Evolutionary conservation across 2,113 vertebrate species (phyloP), one percentile per base, ranked within the genome.

Genomic region (Phylloscopus trochiloides): DNA sequence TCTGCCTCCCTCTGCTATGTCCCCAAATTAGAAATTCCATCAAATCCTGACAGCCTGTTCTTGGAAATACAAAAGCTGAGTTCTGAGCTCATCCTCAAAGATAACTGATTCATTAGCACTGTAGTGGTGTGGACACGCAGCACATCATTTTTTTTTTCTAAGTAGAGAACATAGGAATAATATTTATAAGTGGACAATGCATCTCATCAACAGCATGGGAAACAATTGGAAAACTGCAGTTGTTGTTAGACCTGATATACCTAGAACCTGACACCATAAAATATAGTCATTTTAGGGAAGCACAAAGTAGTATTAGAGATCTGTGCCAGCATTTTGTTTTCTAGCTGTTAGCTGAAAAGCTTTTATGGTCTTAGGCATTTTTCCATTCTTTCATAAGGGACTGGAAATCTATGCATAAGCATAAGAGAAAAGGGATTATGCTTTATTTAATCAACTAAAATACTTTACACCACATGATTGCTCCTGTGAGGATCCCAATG

Each of bases 41-140:
- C 88, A 96, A 95, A 82, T 76, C 26, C 54, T 10, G 1, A 54
- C 58, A 85, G 32, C 9, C 68, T 82, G 26, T 79, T 92, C 66
- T 73, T n/a, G 52, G 54, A 92, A 91, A 90, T 17, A 58, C 3
- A 42, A 38, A 73, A 78, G 38, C 36, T 90, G 54, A 87, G 57
- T 57, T 82, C 62, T 96, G 87, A 95, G 62, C 81, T 94, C 78
- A 79, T 62, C 29, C n/a, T 79, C 81, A 42, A 72, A 80, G 59
- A 32, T 26, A 92, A 84, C 63, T 31, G 45, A 93, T 93, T 91
- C 66, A 89, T 85, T 77, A 72, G 45, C 66, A 66, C 40, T 65
- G 73, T 55, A 73, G 50, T 48, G 31, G 62, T 87, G 42, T 50
- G 66, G 81, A 62, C 95, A 85, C 82, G 20, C 22, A 94, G 22